phyloP scores from a whole-genome alignment of 2,888 invertebrate genomes.

The Gymnocheta viridis region DNA sequence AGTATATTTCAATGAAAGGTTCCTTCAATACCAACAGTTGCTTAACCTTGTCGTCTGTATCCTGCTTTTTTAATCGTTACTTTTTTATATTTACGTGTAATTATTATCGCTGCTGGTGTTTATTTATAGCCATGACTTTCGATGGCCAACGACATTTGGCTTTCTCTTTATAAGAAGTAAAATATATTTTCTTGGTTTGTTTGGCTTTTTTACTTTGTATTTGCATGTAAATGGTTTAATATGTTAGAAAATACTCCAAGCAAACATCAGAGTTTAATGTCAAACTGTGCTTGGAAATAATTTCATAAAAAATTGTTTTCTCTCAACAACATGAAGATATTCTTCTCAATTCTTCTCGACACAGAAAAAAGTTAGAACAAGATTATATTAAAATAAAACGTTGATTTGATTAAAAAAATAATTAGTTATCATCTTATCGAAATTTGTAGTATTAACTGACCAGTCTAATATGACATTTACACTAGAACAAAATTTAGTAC shows the following conservation, averaged over 20 bases:
- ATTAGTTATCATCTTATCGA: no score
- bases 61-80: background rate
- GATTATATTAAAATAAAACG: no score
- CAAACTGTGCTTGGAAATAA: no score
- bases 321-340: no score
- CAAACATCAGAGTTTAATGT: background rate
- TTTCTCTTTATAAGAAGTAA: background rate
- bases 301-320: no score
- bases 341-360: no score
- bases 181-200: background rate
- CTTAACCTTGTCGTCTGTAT: background rate
- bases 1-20: background rate
- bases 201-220: background rate
- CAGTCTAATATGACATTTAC: no score
- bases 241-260: background rate
- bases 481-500: no score
- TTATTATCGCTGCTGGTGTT: constrained; percentile 13
- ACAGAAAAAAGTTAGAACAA: no score
- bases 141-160: constrained; percentile 29
- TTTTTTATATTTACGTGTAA: background rate
- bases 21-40: background rate
- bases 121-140: background rate
- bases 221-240: background rate
- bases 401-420: no score
- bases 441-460: no score